phyloP scores from a whole-genome alignment of 2,797 vertebrate species.

The Labroides dimidiatus region DNA sequence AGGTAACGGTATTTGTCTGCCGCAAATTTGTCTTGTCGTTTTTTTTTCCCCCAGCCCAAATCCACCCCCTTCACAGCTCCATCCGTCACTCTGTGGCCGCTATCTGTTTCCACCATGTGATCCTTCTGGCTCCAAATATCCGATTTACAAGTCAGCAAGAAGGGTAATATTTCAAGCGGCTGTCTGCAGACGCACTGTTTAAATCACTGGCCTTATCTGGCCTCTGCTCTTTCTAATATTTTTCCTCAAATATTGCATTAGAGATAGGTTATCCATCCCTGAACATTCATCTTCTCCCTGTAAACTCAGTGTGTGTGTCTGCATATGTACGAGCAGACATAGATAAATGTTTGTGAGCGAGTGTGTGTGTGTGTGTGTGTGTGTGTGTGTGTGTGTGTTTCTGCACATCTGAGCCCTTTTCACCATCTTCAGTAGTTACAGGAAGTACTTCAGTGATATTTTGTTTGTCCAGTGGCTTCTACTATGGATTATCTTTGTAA shows the following conservation, averaged over 20 bases:
- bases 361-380: too few relatives aligned
- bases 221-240: constrained; percentile 68
- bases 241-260: constrained; percentile 70
- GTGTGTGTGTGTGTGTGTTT: constrained; percentile 12
- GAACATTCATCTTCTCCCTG: constrained; percentile 66
- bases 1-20: constrained; percentile 35
- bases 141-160: constrained; percentile 63
- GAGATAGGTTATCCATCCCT: constrained; percentile 57
- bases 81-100: constrained; percentile 37
- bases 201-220: constrained; percentile 71
- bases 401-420: constrained; percentile 5
- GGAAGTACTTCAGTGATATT: constrained; percentile 34
- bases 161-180: constrained; percentile 68
- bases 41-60: constrained; percentile 16
- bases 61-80: constrained; percentile 4
- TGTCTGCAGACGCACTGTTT: constrained; percentile 49
- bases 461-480: not conserved
- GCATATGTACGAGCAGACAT: constrained; percentile 39
- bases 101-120: constrained; percentile 56
- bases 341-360: constrained; percentile 24
- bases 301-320: constrained; percentile 45
- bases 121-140: constrained; percentile 64
- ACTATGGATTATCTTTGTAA: not conserved
- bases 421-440: constrained; percentile 40
- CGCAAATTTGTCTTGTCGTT: constrained; percentile 7